Evolutionary conservation across 2,888 invertebrate genomes (phyloP).

Genomic region (Oxyteleia sp.): DNA sequence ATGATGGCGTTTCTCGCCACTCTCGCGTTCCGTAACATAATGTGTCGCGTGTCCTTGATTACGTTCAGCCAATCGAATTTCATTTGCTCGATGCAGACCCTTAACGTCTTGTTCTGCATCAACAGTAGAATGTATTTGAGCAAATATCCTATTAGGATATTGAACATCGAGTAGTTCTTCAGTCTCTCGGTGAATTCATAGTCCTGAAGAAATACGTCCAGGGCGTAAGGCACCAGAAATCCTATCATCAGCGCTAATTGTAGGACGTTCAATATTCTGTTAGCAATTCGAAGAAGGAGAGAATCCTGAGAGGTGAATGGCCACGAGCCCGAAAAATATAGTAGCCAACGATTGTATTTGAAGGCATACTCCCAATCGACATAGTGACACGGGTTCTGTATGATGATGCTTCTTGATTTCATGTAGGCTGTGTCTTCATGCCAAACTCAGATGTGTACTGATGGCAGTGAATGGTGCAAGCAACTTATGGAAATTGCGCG

Average conservation of each 20-base stretch:
- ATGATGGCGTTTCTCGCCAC: too few relatives aligned
- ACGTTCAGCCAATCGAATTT: slow-evolving; percentile 15
- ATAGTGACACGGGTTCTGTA: too few relatives aligned
- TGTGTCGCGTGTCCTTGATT: neutral
- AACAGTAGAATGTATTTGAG: slow-evolving; percentile 3
- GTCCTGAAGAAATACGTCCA: neutral
- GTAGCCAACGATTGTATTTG: neutral
- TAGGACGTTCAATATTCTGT: neutral
- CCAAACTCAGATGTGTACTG: too few relatives aligned
- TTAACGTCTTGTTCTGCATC: neutral
- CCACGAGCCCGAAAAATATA: slow-evolving; percentile 5
- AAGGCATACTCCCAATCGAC: slow-evolving; percentile 11
- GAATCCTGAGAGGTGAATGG: slow-evolving; percentile 1
- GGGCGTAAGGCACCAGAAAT: neutral
- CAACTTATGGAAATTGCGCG: too few relatives aligned
- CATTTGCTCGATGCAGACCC: slow-evolving; percentile 33
- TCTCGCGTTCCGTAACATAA: slow-evolving; percentile 27
- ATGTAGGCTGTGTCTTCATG: too few relatives aligned
- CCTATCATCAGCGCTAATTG: slow-evolving; percentile 1
- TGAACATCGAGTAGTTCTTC: slow-evolving; percentile 6
- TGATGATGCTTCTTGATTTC: too few relatives aligned
- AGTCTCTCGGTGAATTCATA: neutral
- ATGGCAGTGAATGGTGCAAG: too few relatives aligned
- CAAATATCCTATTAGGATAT: neutral
- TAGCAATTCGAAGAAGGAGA: neutral